Evolutionary conservation across 2,888 invertebrate genomes (phyloP).

Genomic region (Tetragnatha montana): DNA sequence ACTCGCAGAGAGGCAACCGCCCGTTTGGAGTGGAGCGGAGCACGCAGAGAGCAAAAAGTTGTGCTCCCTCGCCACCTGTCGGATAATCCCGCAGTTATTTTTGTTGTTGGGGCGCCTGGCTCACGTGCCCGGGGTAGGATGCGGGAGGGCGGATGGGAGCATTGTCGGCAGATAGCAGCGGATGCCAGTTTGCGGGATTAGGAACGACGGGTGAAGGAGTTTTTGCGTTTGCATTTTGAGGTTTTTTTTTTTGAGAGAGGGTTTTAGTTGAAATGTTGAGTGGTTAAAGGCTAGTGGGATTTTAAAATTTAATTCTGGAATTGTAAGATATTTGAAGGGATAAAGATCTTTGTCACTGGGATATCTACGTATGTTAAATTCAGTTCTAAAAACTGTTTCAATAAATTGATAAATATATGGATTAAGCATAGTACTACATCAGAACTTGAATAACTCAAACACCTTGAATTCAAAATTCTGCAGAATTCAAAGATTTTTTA

Average conservation of each 20-base stretch:
- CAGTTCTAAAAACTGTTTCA: no score
- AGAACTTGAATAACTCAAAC: no score
- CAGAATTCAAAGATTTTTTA: no score
- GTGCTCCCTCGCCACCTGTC: slow-evolving; percentile 58
- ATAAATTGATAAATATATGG: no score
- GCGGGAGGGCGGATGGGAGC: slow-evolving; percentile 55
- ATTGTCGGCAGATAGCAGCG: slow-evolving; percentile 47
- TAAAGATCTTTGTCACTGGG: no score
- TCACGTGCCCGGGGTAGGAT: slow-evolving; percentile 49
- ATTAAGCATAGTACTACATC: no score
- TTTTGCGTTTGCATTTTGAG: background rate
- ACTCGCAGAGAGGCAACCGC: slow-evolving; percentile 1
- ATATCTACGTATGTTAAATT: no score
- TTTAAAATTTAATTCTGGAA: no score
- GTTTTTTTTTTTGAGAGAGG: background rate
- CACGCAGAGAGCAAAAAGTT: slow-evolving; percentile 34
- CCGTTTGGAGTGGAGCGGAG: slow-evolving; percentile 33
- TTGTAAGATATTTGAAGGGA: no score
- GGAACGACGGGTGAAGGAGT: slow-evolving; percentile 6
- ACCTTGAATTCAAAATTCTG: no score
- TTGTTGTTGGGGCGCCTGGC: background rate
- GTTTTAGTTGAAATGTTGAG: background rate
- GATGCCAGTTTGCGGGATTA: slow-evolving; percentile 61
- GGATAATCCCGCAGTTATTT: slow-evolving; percentile 50
- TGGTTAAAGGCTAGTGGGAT: no score